Conservation (phyloP, 2,113 vertebrate species). For the Nyctereutes procyonoides region DNA sequence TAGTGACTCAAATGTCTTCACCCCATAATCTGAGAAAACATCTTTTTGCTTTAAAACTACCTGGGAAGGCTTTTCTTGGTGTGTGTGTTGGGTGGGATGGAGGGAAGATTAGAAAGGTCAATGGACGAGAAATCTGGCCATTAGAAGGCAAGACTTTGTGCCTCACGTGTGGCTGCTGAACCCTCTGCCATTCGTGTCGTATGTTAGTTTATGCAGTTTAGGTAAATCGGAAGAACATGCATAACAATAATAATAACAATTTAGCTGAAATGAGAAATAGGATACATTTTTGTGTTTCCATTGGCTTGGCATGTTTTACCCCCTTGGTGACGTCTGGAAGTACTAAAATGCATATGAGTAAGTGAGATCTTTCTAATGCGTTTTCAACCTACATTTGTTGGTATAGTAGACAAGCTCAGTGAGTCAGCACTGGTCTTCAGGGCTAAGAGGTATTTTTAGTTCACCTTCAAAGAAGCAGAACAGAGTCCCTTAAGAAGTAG, state of each 20-base stretch:
- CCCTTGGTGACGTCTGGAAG: constrained; percentile 10
- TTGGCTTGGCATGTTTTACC: constrained; percentile 28
- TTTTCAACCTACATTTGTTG: constrained; percentile 53
- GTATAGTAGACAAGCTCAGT: not conserved
- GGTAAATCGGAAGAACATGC: not conserved
- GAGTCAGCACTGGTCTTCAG: constrained; percentile 49
- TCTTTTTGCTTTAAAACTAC: not conserved
- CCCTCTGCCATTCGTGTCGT: not conserved
- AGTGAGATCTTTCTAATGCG: constrained; percentile 24
- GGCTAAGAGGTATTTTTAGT: constrained; percentile 44
- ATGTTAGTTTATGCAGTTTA: not conserved
- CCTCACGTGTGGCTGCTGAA: not conserved
- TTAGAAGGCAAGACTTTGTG: not conserved
- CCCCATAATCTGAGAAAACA: not conserved
- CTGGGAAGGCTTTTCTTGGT: not conserved
- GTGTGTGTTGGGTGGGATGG: fast-evolving
- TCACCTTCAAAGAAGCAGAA: constrained; percentile 58
- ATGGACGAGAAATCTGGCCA: not conserved
- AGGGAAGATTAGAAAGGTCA: not conserved
- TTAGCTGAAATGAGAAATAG: not conserved
- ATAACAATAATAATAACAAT: not conserved
- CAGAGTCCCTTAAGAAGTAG: not conserved
- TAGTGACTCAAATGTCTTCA: not conserved
- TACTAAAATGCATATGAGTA: constrained; percentile 57
- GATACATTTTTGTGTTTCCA: not conserved